Percentiles rank a stretch among this genome's conserved stretches.
phyloP scores from a whole-genome alignment of 2,113 vertebrate genomes.

The Psilopogon haemacephalus region DNA sequence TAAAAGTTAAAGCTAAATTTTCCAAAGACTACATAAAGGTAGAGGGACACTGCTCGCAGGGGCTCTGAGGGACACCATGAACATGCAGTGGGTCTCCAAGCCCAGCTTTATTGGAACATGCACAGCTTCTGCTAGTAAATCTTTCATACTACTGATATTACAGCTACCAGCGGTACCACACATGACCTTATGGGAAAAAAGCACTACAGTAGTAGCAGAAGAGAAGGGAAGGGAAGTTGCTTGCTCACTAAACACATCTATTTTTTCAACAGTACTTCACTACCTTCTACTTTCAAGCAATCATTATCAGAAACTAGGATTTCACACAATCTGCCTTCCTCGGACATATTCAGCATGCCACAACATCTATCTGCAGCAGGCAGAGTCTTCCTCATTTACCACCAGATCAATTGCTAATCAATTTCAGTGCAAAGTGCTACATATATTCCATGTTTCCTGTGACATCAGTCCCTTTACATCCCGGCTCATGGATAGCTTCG shows the following conservation, averaged over 20 bases:
- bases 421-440: background rate
- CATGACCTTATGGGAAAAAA: background rate
- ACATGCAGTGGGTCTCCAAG: background rate
- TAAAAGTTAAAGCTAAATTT: background rate
- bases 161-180: background rate
- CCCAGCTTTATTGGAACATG: background rate
- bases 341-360: background rate
- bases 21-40: background rate
- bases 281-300: background rate
- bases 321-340: background rate
- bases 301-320: background rate
- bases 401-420: background rate
- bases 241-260: background rate
- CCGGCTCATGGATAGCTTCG: background rate
- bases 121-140: background rate
- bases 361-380: background rate
- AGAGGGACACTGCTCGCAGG: background rate
- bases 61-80: background rate
- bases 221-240: background rate
- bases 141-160: background rate
- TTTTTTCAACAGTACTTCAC: background rate
- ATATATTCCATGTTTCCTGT: background rate
- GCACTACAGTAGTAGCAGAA: background rate
- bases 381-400: background rate
- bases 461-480: background rate